Base-by-base conservation (phyloP, 2,888 invertebrate species). In the Timandra comae region DNA sequence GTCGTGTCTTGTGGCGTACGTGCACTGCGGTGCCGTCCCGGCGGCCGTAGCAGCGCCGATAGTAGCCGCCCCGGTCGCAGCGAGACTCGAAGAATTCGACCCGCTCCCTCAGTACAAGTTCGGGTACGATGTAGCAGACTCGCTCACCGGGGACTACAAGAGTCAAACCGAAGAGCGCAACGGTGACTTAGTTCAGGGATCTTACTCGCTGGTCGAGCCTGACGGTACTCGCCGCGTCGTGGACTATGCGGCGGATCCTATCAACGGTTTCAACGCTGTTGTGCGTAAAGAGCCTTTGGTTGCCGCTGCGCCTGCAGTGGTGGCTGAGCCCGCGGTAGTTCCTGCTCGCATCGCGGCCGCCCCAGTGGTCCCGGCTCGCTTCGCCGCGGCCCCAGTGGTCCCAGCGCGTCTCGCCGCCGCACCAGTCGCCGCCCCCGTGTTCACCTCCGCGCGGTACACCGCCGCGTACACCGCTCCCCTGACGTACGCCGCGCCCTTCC, bases 241-340 rank as follows among this genome's bases (percentile, higher is more conserved):
- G 0, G 88, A 88, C 52, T 88, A 88, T 52, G 67, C 84, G 3
- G 88, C 88, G 26, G 88, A 88, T 43, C 60, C 87, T 2, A 48
- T 88, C 22, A 87, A 88, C 48, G 88, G 88, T 7, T 88, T 88
- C 57, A 88, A 88, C 56, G 88, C 88, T 29, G 84, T 88, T 1
- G 88, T 88, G 0, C 82, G 84, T 38, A 81, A 86, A 8, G 87
- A 87, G 56, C 88, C 88, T 0, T 49, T 87, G 5, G 63, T 77
- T 0, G 56, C 41, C 19, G 35, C 63, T 24, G 65, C 55, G 2
- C 59, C 68, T 0, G 70, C 76, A 0, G 35, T 68, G 0, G 73
- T 68, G 2, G 70, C 69, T 1, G 61, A 66, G 1, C 63, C 65
- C 0, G 41, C 63, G 1, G 46, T 56, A 0, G 69, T 66, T 9